Conservation (phyloP, 1,140 invertebrate genomes). For the Hypsibius dujardini region DNA sequence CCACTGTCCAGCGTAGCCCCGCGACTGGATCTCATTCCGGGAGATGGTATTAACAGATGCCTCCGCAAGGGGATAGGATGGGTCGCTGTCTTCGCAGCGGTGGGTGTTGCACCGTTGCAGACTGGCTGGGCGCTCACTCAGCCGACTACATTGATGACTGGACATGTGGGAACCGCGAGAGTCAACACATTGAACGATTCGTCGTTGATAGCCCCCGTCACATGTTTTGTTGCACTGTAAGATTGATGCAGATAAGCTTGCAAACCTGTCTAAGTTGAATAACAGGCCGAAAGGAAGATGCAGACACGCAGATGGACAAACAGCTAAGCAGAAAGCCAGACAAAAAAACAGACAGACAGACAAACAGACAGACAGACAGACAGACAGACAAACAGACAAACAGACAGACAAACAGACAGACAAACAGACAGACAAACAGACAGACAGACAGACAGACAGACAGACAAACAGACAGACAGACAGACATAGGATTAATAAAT, state of each 20-base stretch:
- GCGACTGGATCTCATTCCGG: neutral
- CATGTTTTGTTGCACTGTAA: conserved; percentile 26
- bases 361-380: too few relatives aligned
- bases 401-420: too few relatives aligned
- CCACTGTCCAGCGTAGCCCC: neutral
- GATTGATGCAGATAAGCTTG: too few relatives aligned
- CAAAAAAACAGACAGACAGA: too few relatives aligned
- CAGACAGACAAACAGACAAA: too few relatives aligned
- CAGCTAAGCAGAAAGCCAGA: too few relatives aligned
- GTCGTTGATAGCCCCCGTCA: conserved; percentile 29
- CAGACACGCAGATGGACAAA: neutral
- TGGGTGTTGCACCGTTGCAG: conserved; percentile 26
- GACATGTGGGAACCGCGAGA: conserved; percentile 25
- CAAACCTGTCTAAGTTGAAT: conserved; percentile 29
- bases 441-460: neutral
- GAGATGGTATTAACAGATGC: too few relatives aligned
- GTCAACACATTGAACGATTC: conserved; percentile 10
- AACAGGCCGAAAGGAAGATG: neutral
- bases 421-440: too few relatives aligned
- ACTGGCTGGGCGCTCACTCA: conserved; percentile 1
- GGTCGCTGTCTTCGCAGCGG: neutral
- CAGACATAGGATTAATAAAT: conserved; percentile 25
- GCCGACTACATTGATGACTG: conserved; percentile 28
- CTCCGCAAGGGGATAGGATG: neutral
- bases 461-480: conserved; percentile 26